These are phyloP conservation scores for Lithobates pipiens DNA, from an alignment of 2,797 vertebrate genomes.

Conservation along the genomic window DNA sequence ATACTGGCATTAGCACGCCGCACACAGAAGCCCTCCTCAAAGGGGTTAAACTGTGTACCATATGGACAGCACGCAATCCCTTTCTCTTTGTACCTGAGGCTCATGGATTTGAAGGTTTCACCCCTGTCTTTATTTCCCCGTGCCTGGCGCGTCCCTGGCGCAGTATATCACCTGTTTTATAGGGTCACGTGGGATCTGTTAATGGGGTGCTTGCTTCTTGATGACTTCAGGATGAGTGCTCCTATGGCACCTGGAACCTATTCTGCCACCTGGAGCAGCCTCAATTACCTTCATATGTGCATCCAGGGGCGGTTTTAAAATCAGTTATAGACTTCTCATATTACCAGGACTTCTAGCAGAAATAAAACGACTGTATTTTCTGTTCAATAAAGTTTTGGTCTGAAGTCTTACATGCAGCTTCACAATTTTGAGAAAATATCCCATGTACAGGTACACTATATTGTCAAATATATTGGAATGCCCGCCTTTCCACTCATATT, in stretches of 20 bases:
- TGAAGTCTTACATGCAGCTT: neutral
- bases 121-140: slow-evolving; percentile 60
- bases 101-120: slow-evolving; percentile 67
- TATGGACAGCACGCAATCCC: slow-evolving; percentile 41
- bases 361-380: neutral
- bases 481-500: too few relatives aligned
- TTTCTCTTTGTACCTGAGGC: slow-evolving; percentile 60
- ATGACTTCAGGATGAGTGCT: slow-evolving; percentile 36
- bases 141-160: slow-evolving; percentile 37
- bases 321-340: neutral
- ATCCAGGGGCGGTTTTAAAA: neutral
- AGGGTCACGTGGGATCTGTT: slow-evolving; percentile 56
- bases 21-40: slow-evolving; percentile 51
- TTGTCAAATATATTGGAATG: too few relatives aligned
- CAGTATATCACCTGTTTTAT: slow-evolving; percentile 64
- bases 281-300: slow-evolving; percentile 51
- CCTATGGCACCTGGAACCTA: slow-evolving; percentile 58
- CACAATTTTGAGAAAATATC: neutral
- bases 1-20: slow-evolving; percentile 56
- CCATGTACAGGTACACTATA: neutral
- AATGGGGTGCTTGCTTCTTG: slow-evolving; percentile 50
- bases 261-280: slow-evolving; percentile 26
- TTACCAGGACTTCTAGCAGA: neutral
- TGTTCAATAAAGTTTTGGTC: neutral
- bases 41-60: slow-evolving; percentile 55